Evolutionary conservation across 2,888 invertebrate genomes (phyloP), one percentile per base, ranked within the genome.

Genomic region (Lysandra bellargus): DNA sequence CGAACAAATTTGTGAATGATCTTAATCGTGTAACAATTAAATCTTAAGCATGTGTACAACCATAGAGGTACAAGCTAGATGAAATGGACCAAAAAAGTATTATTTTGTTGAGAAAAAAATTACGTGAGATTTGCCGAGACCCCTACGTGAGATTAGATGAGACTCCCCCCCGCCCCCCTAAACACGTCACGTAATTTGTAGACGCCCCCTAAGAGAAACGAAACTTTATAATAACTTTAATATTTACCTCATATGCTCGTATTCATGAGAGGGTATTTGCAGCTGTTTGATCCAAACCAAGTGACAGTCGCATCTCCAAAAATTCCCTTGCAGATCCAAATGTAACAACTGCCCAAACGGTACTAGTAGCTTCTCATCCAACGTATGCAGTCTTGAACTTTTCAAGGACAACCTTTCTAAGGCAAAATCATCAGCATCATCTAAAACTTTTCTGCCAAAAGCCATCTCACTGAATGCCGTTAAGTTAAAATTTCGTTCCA

Each of bases 261-360:
- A 91, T 82, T 91, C 88, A 17, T 90, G 87, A 1, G 87, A 87
- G 0, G 90, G 84, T 79, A 95, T 91, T 84, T 94, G 93, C 57
- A 94, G 83, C 7, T 86, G 79, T 83, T 91, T 91, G 23, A 95
- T 78, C 96, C 96, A 96, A 37, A 88, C 85, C 75, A 96, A 88
- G 30, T 93, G 89, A 85, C 96, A 96, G 84, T 96, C 96, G 83
- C 96, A 96, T 12, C 88, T 88, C 96, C 96, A 96, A 0, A 95
- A 95, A 86, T 96, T 96, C 1, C 95, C 95, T 83, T 96, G 95
- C 12, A 96, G 83, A 83, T 96, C 95, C 75, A 96, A 82, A 69
- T 89, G 84, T 0, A 88, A 81, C 1, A 94, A 85, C 74, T 90
- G 92, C 17, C 95, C 93, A 80, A 96, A 90, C n/a, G 95, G 92